These are phyloP conservation scores for Opisthocomus hoazin DNA, from an alignment of 2,113 vertebrate species.

Conservation along the genomic window DNA sequence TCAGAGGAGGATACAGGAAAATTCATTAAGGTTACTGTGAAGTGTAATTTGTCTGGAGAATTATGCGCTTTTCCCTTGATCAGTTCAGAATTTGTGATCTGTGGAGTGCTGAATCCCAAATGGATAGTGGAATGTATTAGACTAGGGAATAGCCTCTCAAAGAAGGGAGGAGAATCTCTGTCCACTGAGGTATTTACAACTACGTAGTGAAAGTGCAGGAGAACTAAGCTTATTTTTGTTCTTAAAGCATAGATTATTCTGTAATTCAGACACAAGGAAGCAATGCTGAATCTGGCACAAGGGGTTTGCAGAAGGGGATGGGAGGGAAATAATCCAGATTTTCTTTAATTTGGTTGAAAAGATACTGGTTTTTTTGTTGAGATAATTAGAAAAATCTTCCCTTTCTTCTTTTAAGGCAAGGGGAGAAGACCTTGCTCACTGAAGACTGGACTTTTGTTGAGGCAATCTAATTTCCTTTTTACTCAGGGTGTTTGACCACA, in stretches of 20 bases:
- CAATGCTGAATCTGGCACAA: background rate
- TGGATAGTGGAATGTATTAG: background rate
- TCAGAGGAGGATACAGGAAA: background rate
- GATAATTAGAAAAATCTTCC: background rate
- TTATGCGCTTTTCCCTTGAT: background rate
- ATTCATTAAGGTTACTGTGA: background rate
- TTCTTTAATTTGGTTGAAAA: background rate
- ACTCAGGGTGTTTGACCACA: background rate
- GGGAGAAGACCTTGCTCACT: background rate
- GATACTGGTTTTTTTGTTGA: background rate
- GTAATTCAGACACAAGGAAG: background rate
- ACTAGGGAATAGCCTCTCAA: background rate
- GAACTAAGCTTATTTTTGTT: background rate
- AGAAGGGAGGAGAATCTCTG: background rate
- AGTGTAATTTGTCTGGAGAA: background rate
- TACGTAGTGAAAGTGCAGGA: fast-evolving
- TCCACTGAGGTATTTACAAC: background rate
- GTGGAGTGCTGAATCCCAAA: background rate
- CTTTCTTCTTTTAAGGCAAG: background rate
- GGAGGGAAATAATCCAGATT: background rate
- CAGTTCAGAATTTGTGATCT: background rate
- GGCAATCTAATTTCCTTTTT: background rate
- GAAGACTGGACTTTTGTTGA: background rate
- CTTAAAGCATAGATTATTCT: background rate
- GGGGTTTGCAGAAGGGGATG: background rate